A percentile compares a stretch with the other conserved stretches of the same genome.
phyloP scores from a whole-genome alignment of 1,140 invertebrate genomes.

The Drosophila hydei region DNA sequence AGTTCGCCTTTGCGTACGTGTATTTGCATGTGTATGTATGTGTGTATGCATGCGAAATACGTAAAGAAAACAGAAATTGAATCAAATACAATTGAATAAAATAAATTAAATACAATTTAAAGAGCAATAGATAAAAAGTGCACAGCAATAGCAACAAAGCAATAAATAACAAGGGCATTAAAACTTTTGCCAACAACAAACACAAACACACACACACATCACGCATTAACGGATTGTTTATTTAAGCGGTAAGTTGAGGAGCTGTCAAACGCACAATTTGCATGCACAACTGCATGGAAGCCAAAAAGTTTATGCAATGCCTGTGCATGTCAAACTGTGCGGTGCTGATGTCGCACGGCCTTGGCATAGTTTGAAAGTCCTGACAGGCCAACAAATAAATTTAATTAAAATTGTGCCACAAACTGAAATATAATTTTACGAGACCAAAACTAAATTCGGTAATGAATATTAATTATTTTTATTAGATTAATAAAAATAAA shows the following conservation, averaged over 20 bases:
- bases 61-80: constrained; percentile 25
- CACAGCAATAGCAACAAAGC: constrained; percentile 20
- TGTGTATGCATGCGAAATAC: constrained; percentile 27
- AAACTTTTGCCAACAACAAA: constrained; percentile 19
- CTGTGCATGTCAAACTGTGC: constrained; percentile 39
- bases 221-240: constrained; percentile 33
- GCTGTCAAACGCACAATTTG: constrained; percentile 16
- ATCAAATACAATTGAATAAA: constrained; percentile 23
- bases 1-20: constrained; percentile 17
- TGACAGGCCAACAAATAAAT: constrained; percentile 11
- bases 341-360: constrained; percentile 34
- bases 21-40: constrained; percentile 12
- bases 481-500: too few relatives aligned
- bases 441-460: constrained; percentile 14
- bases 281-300: constrained; percentile 33
- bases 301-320: constrained; percentile 36
- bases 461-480: not conserved
- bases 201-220: constrained; percentile 2
- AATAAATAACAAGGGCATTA: constrained; percentile 28
- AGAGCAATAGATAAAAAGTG: constrained; percentile 37
- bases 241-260: constrained; percentile 42
- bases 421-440: not conserved
- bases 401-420: constrained; percentile 17
- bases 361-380: constrained; percentile 48
- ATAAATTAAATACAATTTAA: constrained; percentile 42